phyloP scores from a whole-genome alignment of 1,140 invertebrate species.

The Subanguina moxae region DNA sequence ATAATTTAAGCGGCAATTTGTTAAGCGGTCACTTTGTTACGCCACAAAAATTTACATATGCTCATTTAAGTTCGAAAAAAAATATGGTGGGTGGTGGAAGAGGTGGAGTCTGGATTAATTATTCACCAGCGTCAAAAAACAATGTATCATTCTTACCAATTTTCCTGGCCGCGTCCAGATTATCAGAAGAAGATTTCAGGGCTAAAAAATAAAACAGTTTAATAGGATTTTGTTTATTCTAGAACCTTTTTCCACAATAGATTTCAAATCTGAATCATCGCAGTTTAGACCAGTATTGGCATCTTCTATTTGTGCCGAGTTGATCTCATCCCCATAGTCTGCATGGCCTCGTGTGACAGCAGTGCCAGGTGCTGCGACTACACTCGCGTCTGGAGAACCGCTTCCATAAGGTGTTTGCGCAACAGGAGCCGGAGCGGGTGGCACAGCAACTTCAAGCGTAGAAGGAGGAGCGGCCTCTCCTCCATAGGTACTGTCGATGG shows the following conservation, averaged over 20 bases:
- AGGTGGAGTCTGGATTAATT: no score
- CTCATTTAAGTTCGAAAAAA: no score
- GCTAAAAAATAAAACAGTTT: no score
- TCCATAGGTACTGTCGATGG: not conserved
- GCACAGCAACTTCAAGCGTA: conserved; percentile 2
- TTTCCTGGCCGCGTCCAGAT: conserved; percentile 46
- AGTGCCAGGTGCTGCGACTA: conserved; percentile 7
- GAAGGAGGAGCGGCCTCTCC: conserved; percentile 13
- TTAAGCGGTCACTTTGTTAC: no score
- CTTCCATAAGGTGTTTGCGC: conserved; percentile 10
- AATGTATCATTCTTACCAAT: no score
- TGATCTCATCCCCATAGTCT: conserved; percentile 36
- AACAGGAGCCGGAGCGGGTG: not conserved
- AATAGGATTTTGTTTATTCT: not conserved
- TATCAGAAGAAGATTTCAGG: conserved; percentile 28
- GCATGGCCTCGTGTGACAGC: not conserved
- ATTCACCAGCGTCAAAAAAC: no score
- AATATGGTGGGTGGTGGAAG: no score
- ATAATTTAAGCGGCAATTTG: no score
- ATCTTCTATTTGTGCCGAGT: conserved; percentile 18
- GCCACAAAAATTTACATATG: no score
- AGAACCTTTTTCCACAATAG: conserved; percentile 31
- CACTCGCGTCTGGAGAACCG: not conserved
- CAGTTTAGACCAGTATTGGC: conserved; percentile 34
- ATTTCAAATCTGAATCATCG: conserved; percentile 38